phyloP scores from a whole-genome alignment of 2,797 vertebrate species.

The Gouania willdenowi region DNA sequence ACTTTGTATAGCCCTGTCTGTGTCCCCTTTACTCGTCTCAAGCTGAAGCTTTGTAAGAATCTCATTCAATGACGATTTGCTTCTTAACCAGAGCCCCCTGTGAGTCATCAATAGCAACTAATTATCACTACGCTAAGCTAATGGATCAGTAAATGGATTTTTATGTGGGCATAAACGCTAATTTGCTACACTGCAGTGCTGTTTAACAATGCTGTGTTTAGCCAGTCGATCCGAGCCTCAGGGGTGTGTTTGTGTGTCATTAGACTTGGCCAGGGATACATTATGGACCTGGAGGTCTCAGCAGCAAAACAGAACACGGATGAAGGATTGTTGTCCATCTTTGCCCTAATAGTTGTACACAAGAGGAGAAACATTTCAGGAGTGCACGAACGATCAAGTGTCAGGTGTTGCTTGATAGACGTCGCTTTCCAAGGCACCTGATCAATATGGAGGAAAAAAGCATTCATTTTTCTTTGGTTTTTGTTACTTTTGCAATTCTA shows the following conservation, averaged over 20 bases:
- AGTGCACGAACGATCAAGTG: not conserved
- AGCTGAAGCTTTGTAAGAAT: constrained; percentile 10
- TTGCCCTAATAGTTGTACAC: constrained; percentile 11
- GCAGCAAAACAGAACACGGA: constrained; percentile 15
- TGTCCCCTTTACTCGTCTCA: constrained; percentile 2
- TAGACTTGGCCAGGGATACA: constrained; percentile 39
- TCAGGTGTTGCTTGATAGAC: constrained; percentile 10
- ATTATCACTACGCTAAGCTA: constrained; percentile 71
- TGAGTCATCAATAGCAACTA: constrained; percentile 51
- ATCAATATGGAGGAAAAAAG: too few species aligned
- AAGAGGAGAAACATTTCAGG: constrained; percentile 3
- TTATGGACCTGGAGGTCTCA: constrained; percentile 17
- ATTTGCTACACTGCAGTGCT: constrained; percentile 42
- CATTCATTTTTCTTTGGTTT: too few species aligned
- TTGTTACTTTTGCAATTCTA: too few species aligned
- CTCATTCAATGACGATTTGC: constrained; percentile 31
- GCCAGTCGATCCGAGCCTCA: constrained; percentile 31
- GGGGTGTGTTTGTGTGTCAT: constrained; percentile 56
- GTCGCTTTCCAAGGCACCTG: too few species aligned
- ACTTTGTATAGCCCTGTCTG: not conserved
- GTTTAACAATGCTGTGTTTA: constrained; percentile 46
- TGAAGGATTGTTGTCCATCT: constrained; percentile 7
- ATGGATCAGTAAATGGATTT: constrained; percentile 74
- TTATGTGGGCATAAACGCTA: constrained; percentile 69
- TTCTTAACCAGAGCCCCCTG: constrained; percentile 41